A percentile compares a stretch with the other conserved stretches of the same genome.
phyloP scores from a whole-genome alignment of 2,888 invertebrate genomes.

The Pyrrhia umbra region DNA sequence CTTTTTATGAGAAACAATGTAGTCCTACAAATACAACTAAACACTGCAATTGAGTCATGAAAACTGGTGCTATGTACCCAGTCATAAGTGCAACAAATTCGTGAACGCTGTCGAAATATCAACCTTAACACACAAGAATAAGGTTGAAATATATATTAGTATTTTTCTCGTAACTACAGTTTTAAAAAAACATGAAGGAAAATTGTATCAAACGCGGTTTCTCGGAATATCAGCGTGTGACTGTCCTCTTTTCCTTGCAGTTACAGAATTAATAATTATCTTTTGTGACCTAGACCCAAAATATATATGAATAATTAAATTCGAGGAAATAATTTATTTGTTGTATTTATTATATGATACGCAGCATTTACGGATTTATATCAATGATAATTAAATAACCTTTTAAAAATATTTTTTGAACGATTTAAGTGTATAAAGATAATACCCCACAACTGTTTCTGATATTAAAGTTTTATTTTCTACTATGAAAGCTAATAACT shows the following conservation, averaged over 20 bases:
- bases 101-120: neutral
- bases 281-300: neutral
- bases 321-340: neutral
- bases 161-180: conserved; percentile 9
- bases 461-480: too few relatives aligned
- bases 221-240: conserved; percentile 27
- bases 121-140: neutral
- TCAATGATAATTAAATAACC: too few relatives aligned
- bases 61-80: conserved; percentile 24
- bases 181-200: conserved; percentile 34
- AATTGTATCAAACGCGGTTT: conserved; percentile 20
- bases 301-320: neutral
- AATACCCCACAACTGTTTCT: too few relatives aligned
- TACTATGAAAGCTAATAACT: neutral
- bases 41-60: conserved; percentile 27
- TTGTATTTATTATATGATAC: too few relatives aligned
- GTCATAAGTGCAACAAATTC: conserved; percentile 38
- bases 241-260: conserved; percentile 23
- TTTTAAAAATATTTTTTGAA: too few relatives aligned
- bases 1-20: neutral
- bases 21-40: conserved; percentile 29
- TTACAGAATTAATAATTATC: conserved; percentile 5
- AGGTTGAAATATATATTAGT: conserved; percentile 6
- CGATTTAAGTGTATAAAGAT: too few relatives aligned
- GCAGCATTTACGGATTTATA: too few relatives aligned